Evolutionary conservation across 2,797 vertebrate genomes (phyloP).

Genomic region (Gymnoscopelus braueri): DNA sequence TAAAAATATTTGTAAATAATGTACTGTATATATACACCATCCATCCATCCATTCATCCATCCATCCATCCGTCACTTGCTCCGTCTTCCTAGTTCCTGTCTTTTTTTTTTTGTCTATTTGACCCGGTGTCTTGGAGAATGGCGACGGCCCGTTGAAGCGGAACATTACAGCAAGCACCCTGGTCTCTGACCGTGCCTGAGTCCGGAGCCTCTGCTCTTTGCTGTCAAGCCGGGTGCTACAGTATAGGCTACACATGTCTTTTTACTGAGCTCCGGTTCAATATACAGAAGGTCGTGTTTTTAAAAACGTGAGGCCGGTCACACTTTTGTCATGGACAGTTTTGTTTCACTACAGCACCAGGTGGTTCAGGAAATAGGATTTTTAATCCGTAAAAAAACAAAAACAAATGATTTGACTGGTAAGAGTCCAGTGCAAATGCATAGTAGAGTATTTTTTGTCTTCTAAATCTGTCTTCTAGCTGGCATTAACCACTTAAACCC

Average conservation of each 20-base stretch:
- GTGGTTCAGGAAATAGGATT: too few species aligned
- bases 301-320: background rate
- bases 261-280: conserved; percentile 41
- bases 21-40: too few species aligned
- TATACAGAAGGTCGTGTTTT: conserved; percentile 33
- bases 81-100: conserved; percentile 43
- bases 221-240: background rate
- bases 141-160: conserved; percentile 47
- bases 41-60: conserved; percentile 5
- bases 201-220: conserved; percentile 9
- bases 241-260: conserved; percentile 1
- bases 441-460: too few species aligned
- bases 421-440: too few species aligned
- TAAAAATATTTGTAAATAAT: too few species aligned
- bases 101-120: conserved; percentile 42
- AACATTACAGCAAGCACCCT: conserved; percentile 60
- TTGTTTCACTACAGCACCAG: too few species aligned
- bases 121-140: conserved; percentile 50
- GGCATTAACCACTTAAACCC: too few species aligned
- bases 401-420: too few species aligned
- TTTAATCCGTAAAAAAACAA: too few species aligned
- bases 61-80: conserved; percentile 23
- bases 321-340: too few species aligned
- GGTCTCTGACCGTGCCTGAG: conserved; percentile 32
- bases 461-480: too few species aligned